These are phyloP conservation scores for Zaprionus lineosus DNA, from an alignment of 2,888 invertebrate genomes.

Conservation along the genomic window DNA sequence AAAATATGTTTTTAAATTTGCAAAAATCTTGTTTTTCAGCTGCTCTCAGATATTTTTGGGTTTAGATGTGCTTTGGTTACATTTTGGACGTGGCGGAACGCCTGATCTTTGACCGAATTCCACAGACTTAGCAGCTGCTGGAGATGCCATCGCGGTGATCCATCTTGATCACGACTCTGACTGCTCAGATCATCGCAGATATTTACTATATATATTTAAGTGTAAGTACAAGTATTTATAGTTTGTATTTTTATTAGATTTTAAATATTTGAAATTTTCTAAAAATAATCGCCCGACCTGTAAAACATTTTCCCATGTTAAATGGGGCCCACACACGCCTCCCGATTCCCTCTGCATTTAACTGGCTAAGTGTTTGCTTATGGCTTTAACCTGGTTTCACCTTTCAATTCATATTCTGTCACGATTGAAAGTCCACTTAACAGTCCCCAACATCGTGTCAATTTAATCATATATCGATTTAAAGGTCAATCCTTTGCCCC, in stretches of 20 bases:
- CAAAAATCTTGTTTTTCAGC: slow-evolving; percentile 10
- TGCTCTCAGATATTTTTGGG: slow-evolving; percentile 29
- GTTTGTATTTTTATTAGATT: no score
- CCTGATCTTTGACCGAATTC: slow-evolving; percentile 18
- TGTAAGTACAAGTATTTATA: slow-evolving; percentile 11
- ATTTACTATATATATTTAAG: no score
- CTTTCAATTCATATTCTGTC: slow-evolving; percentile 65
- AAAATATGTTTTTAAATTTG: slow-evolving; percentile 42
- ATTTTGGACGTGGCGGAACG: slow-evolving; percentile 7
- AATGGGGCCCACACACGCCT: no score
- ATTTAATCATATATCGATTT: no score
- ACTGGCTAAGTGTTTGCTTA: no score
- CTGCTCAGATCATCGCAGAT: no score
- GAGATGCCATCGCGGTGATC: slow-evolving; percentile 51
- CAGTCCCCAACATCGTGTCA: slow-evolving; percentile 4
- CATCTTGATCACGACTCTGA: slow-evolving; percentile 35
- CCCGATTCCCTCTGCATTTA: no score
- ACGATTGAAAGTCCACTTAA: slow-evolving; percentile 36
- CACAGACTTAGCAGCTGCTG: slow-evolving; percentile 42
- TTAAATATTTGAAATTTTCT: slow-evolving; percentile 31
- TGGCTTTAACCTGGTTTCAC: slow-evolving; percentile 62
- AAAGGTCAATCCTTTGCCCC: no score
- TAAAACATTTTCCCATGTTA: slow-evolving; percentile 32
- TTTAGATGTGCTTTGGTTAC: slow-evolving; percentile 15
- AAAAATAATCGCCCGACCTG: slow-evolving; percentile 34